phyloP scores from a whole-genome alignment of 1,140 invertebrate species.

The Calliphora vicina region DNA sequence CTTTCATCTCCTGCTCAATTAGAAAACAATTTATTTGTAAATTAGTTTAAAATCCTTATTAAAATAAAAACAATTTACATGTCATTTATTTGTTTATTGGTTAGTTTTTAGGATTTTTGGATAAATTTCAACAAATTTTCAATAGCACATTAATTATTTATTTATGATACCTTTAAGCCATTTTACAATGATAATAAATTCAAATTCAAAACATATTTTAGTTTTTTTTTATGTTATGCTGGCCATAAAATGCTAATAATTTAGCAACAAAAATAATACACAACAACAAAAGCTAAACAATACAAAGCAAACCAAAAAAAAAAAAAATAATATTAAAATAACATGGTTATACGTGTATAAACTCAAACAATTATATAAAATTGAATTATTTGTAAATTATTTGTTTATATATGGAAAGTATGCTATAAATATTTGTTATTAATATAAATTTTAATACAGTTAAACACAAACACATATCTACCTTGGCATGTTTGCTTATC shows the following conservation, averaged over 20 bases:
- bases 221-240: not conserved
- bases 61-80: not conserved
- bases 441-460: not conserved
- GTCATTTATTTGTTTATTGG: not conserved
- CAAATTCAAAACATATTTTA: not conserved
- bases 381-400: conserved; percentile 16
- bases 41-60: no score
- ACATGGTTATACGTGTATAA: not conserved
- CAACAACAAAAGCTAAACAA: no score
- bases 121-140: not conserved
- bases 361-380: not conserved
- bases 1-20: no score
- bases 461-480: not conserved
- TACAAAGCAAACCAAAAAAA: not conserved
- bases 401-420: not conserved
- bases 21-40: no score
- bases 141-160: not conserved
- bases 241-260: not conserved
- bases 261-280: not conserved
- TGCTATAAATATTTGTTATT: not conserved
- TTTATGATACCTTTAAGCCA: not conserved
- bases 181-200: not conserved
- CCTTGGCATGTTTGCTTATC: not conserved
- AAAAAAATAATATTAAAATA: no score
- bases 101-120: not conserved